These are phyloP conservation scores for Thamnophis elegans DNA, from an alignment of 2,797 vertebrate genomes.

Conservation along the genomic window DNA sequence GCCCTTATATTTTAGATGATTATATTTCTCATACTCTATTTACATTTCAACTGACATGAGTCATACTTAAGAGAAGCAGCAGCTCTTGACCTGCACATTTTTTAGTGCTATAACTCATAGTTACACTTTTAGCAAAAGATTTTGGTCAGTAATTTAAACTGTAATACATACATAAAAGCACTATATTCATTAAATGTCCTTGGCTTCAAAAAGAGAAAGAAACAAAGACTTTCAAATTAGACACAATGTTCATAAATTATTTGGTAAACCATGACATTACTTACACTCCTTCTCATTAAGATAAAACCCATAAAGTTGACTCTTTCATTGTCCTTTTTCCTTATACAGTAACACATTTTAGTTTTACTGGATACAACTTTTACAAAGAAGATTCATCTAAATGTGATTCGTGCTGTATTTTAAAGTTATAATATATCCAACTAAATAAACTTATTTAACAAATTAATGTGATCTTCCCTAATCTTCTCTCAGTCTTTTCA, in stretches of 20 bases:
- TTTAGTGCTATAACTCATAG: slow-evolving; percentile 11
- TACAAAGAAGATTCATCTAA: not conserved
- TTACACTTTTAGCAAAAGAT: slow-evolving; percentile 19
- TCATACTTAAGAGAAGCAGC: slow-evolving; percentile 4
- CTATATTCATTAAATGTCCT: slow-evolving; percentile 13
- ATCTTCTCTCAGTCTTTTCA: not conserved
- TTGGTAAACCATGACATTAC: slow-evolving; percentile 18
- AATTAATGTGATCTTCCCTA: not conserved
- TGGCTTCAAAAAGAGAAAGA: slow-evolving; percentile 4
- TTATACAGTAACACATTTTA: slow-evolving; percentile 2
- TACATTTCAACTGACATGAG: slow-evolving; percentile 7
- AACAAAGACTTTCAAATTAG: slow-evolving; percentile 26
- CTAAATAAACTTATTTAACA: not conserved
- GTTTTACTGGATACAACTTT: not conserved
- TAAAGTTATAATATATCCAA: not conserved
- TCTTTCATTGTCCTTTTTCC: slow-evolving; percentile 9
- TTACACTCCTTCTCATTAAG: slow-evolving; percentile 13
- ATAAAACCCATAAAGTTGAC: slow-evolving; percentile 2
- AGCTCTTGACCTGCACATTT: slow-evolving; percentile 6
- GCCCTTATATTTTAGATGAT: not conserved
- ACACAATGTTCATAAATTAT: slow-evolving; percentile 16
- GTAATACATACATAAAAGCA: slow-evolving; percentile 18
- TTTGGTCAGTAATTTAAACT: slow-evolving; percentile 17
- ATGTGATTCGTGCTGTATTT: not conserved
- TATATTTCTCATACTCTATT: not conserved